Evolutionary conservation across 2,113 vertebrate genomes (phyloP).

Genomic region (Rhabdomys dilectus): DNA sequence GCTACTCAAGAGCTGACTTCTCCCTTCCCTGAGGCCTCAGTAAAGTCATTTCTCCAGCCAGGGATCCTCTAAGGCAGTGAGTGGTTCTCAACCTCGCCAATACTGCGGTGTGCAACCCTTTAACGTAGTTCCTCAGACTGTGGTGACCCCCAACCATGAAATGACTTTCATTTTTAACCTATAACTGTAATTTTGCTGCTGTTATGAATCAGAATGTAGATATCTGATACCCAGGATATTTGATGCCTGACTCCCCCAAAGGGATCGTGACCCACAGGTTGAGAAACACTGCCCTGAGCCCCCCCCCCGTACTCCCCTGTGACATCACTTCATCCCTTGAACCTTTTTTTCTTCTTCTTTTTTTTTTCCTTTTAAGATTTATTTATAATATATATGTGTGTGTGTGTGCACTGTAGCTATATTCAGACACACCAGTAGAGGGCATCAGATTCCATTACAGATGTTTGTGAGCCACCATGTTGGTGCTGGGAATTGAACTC

Average conservation of each 20-base stretch:
- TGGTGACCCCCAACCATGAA: not conserved
- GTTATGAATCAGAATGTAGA: not conserved
- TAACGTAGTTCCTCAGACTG: not conserved
- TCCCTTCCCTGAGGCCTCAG: not conserved
- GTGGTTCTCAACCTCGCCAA: not conserved
- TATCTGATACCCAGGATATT: not conserved
- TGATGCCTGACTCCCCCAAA: not conserved
- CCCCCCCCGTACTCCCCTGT: not conserved
- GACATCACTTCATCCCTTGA: not conserved
- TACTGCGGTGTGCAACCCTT: not conserved
- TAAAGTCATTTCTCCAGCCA: not conserved
- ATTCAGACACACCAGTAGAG: too few species aligned
- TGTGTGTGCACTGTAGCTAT: too few species aligned
- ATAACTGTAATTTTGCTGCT: not conserved
- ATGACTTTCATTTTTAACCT: not conserved
- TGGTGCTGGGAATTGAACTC: too few species aligned
- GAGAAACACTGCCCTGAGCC: not conserved
- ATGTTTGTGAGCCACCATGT: too few species aligned
- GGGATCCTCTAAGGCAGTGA: not conserved
- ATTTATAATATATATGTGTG: too few species aligned
- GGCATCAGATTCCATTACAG: too few species aligned
- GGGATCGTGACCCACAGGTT: not conserved
- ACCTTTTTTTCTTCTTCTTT: too few species aligned
- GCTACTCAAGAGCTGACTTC: not conserved
- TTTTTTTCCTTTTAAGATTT: too few species aligned